Evolutionary conservation across 2,113 vertebrate species (phyloP), one percentile per base, ranked within the genome.

Genomic region (Callospermophilus lateralis): DNA sequence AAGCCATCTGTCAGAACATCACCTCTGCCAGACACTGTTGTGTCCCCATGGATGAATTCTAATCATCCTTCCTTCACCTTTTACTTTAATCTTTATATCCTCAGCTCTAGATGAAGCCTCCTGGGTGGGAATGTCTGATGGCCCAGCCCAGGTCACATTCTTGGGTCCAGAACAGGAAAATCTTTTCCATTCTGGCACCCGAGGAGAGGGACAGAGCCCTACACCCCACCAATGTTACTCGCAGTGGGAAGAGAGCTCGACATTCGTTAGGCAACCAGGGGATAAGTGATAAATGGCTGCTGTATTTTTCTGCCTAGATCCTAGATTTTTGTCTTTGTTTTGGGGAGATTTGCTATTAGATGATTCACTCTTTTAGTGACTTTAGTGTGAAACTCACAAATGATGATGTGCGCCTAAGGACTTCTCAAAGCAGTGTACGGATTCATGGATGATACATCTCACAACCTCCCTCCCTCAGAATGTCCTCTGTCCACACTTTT

Each of bases 11-110:
- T 34, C 39, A 42, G 37, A 68, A 22, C 24, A n/a, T 28, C 3
- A 3, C 12, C 19, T 6, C 68, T 9, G 12, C 45, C 5, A 42
- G 37, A 26, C 0, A 15, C 70, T n/a, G 0, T 0, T 15, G 20
- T 6, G 48, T 10, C 15, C 68, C 42, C 45, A 4, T 0, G 1
- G 80, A 65, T 45, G 34, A 61, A 55, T 42, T 8, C 55, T 12
- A 34, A 63, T 32, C 61, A 68, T n/a, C 70, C 63, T 65, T 28
- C 70, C 37, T 61, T 73, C 22, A 24, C 87, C 63, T 67, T 83
- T 26, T 61, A 24, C 37, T 30, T 34, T 70, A 65, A 39, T 20
- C 78, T 70, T 70, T 10, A 53, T 79, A 81, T 22, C 13, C 17
- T 16, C 53, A 65, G 42, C 1, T 32, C 34, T 67, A 70, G 55